Base-by-base conservation (phyloP, 2,888 invertebrate genomes). In the Mythimna albipuncta region DNA sequence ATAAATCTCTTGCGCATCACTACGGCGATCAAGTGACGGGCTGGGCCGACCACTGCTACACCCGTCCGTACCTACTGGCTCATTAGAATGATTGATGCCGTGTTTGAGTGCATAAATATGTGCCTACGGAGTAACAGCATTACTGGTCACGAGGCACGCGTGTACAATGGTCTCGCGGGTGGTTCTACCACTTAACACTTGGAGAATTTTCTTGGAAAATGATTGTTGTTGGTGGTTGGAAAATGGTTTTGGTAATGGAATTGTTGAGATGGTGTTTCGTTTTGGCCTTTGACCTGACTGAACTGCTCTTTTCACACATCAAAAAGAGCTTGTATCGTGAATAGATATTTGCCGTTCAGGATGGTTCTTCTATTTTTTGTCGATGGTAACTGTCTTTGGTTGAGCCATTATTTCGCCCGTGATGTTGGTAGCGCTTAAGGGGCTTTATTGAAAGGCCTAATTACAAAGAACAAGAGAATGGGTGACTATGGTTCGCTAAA, bases 11-110 rank as follows among this genome's bases (percentile, higher is more conserved):
- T 58, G 72, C 71, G 66, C 93, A 91, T 91, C 93, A 91, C 94
- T 93, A 92, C 74, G 44, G 69, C 63, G 81, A 74, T 88, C 89
- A 91, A 91, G 91, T 89, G 92, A 91, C 87, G 89, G 88, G 85
- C 85, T 89, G 87, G 81, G 90, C 89, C 90, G 74, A 87, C 77
- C 85, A 88, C 88, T 81, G 78, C 79, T 83, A 84, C 84, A 84
- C 82, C 86, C 85, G 85, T 79, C 76, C 88, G 89, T 91, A 91
- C 92, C 91, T 91, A 92, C 92, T 88, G 90, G 86, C 94, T 96
- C 94, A 95, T 96, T 96, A 95, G 93, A 93, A 96, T 96, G 96
- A 96, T 95, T 94, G 95, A 96, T 95, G 93, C 91, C 88, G 89
- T 93, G 93, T 94, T 94, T 93, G 94, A 92, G 92, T 93, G 93